Evolutionary conservation across 2,113 vertebrate species (phyloP).

Genomic region (Beaufortia kweichowensis): DNA sequence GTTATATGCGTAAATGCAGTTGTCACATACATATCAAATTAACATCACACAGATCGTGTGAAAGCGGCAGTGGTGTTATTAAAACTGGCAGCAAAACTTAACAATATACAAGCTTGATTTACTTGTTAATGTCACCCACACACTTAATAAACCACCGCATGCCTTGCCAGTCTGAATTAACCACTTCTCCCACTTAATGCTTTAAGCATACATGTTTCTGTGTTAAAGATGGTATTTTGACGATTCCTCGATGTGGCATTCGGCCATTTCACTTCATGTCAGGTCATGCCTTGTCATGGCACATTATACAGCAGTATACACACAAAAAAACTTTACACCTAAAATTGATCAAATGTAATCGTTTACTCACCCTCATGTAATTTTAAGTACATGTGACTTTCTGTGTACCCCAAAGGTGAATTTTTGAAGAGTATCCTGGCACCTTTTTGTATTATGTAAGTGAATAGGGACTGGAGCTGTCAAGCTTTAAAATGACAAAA

Average conservation of each 20-base stretch:
- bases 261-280: background rate
- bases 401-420: too few relatives aligned
- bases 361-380: too few relatives aligned
- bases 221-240: background rate
- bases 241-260: background rate
- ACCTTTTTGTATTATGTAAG: too few relatives aligned
- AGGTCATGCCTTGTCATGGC: background rate
- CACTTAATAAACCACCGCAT: constrained; percentile 17
- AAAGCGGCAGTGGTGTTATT: background rate
- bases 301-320: background rate
- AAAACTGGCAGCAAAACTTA: background rate
- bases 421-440: too few relatives aligned
- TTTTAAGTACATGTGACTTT: too few relatives aligned
- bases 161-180: constrained; percentile 37
- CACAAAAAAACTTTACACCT: background rate
- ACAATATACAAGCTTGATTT: constrained; percentile 37
- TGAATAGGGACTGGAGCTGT: too few relatives aligned
- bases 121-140: constrained; percentile 24
- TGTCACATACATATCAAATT: background rate
- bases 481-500: too few relatives aligned
- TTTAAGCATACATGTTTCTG: background rate
- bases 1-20: constrained; percentile 20
- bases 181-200: background rate
- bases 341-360: too few relatives aligned
- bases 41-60: background rate